Base-by-base conservation (phyloP, 2,797 vertebrate genomes). In the Mormyrops attenuatus region DNA sequence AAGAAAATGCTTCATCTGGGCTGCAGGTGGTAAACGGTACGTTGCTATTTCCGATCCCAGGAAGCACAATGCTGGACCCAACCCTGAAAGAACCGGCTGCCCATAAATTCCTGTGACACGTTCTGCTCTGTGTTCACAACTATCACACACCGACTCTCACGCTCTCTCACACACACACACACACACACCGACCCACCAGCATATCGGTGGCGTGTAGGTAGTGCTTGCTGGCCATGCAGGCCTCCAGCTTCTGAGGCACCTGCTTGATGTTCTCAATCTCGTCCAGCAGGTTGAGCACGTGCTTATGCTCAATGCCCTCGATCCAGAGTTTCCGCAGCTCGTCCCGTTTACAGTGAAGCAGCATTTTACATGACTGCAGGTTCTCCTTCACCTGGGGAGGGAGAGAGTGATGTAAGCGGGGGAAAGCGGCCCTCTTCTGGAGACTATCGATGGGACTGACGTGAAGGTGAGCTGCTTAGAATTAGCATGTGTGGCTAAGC, bases 221-320 rank as follows among this genome's bases (percentile, higher is more conserved):
- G 93, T 96, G 97, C 93, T 99, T 99, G 97, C 97, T 98, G 84
- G 97, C 97, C 98, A 99, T 99, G 92, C 96, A 97, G 91, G 97
- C 94, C 88, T 98, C 98, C 94, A 99, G 94, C 53, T 97, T 97
- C 87, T 99, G 98, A 89, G 98, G 98, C 85, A 99, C 98, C 89
- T 99, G 98, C 92, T 99, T 99, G 94, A 99, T 99, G 94, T 97
- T 98, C 95, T 99, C 98, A 0, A 99, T 99, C 93, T 99, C 98
- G 38, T 99, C 98, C 94, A 99, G 95, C 88, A 99, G 95, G 93
- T 98, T 97, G 52, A 99, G 95, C 55, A 99, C 98, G 0, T 99
- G 98, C 92, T 99, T 99, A 94, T 99, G 98, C 91, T 99, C 98
- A 6, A 99, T 97, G 30, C 98, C 98, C 93, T 99, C 98, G 9